Evolutionary conservation across 2,797 vertebrate species (phyloP).

Genomic region (Sebastes nivosus): DNA sequence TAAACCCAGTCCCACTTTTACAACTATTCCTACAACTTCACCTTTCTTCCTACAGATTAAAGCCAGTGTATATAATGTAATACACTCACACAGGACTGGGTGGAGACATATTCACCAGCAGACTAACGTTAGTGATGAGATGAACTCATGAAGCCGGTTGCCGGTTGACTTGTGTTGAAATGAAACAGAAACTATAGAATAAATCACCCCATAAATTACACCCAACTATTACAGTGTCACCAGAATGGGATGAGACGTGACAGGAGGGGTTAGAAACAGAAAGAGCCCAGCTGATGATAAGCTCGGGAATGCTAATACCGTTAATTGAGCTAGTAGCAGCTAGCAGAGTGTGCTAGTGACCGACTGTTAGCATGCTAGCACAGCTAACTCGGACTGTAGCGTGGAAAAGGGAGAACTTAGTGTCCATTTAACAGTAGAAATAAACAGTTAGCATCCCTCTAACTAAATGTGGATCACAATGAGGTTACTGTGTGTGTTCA

Average conservation of each 20-base stretch:
- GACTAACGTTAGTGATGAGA: conserved; percentile 22
- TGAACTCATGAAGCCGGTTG: not conserved
- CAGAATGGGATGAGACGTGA: not conserved
- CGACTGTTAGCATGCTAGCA: conserved; percentile 72
- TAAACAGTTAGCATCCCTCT: too few species aligned
- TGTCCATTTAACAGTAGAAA: conserved; percentile 6
- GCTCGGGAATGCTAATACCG: conserved; percentile 14
- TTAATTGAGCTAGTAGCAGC: conserved; percentile 23
- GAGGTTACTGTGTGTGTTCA: not conserved
- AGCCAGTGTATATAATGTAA: not conserved
- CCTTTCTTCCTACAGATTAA: too few species aligned
- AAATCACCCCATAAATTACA: not conserved
- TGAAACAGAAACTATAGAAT: accelerated
- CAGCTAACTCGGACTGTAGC: not conserved
- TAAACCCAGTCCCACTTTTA: too few species aligned
- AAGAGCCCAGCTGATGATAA: conserved; percentile 4
- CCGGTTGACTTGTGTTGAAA: not conserved
- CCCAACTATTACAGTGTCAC: not conserved
- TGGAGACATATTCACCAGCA: conserved; percentile 38
- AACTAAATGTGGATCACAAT: too few species aligned
- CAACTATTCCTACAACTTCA: too few species aligned
- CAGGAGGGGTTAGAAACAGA: too few species aligned
- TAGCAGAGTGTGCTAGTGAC: conserved; percentile 35
- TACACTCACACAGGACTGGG: conserved; percentile 26
- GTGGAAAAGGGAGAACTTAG: conserved; percentile 1